Base-by-base conservation (phyloP, 2,113 vertebrate species). In the Oenanthe oenanthe region DNA sequence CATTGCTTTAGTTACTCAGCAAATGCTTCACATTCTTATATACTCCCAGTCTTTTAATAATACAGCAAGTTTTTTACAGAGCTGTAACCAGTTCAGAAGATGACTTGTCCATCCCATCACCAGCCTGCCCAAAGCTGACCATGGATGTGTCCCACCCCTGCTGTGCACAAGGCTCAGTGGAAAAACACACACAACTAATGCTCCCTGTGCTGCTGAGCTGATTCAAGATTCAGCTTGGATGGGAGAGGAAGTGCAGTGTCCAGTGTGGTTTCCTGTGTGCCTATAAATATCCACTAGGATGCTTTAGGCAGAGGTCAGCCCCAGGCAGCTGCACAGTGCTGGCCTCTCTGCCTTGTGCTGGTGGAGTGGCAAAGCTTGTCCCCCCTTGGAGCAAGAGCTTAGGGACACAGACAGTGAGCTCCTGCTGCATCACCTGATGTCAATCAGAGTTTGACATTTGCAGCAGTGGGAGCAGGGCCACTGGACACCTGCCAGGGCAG, bases 131-230 rank as follows among this genome's bases (percentile, higher is more conserved):
- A 66, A 79, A 71, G 21, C 63, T 1, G 2, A 28, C 29, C 28
- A 20, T 0, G 0, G 8, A 4, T 1, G 0, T 6, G 4, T n/a
- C 26, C 67, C 17, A 20, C 22, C 12, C 3, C 29, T 6, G 34
- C 80, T 62, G 78, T 83, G 67, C 4, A 1, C 29, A 84, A 14
- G 2, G 5, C 8, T 84, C 48, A 31, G 0, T 18, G 57, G 47
- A 34, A 66, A 63, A 77, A 21, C 60, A 71, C 12, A 26, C 17
- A 57, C 19, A 61, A 54, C 36, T 26, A 28, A 38, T 5, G 7
- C 19, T 43, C 38, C 75, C 75, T 25, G 38, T 1, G 0, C 65
- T 86, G 54, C 51, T 0, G 6, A 82, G 76, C 28, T 80, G 53
- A 34, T 26, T 40, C 26, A 45, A 53, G 61, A 53, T 56, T 24